phyloP scores from a whole-genome alignment of 2,888 invertebrate genomes.

The Zele albiditarsus region DNA sequence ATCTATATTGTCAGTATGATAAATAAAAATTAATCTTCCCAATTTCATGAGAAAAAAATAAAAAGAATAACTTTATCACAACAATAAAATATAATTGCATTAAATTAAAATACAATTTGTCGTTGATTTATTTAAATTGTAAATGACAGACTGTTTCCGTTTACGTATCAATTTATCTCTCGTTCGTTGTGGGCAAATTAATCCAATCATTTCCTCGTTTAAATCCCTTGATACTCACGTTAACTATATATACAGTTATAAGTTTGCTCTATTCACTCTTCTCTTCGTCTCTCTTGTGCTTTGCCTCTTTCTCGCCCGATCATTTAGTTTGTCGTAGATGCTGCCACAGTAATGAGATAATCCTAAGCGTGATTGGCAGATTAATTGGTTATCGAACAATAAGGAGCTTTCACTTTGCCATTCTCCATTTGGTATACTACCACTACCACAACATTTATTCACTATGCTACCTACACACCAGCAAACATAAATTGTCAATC shows the following conservation, averaged over 20 bases:
- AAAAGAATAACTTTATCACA: neutral
- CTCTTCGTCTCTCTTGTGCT: neutral
- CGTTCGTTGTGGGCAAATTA: neutral
- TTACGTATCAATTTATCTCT: neutral
- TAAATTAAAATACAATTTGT: neutral
- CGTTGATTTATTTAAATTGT: neutral
- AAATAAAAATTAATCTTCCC: neutral
- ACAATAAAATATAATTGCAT: neutral
- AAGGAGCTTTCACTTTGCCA: slow-evolving; percentile 44
- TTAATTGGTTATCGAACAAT: slow-evolving; percentile 59
- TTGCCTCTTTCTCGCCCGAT: neutral
- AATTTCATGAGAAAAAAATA: neutral
- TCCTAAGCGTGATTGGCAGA: slow-evolving; percentile 55
- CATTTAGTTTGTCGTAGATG: slow-evolving; percentile 4
- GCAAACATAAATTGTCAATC: neutral
- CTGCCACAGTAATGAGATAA: slow-evolving; percentile 54
- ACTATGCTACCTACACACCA: neutral
- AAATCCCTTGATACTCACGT: neutral
- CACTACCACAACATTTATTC: neutral
- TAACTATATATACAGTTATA: neutral
- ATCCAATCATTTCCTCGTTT: neutral
- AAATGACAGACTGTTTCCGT: neutral
- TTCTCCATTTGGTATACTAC: slow-evolving; percentile 17
- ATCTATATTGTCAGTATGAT: neutral
- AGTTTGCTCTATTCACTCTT: neutral